Conservation (phyloP, 2,113 vertebrate species). For the Lucifuga dentata region DNA sequence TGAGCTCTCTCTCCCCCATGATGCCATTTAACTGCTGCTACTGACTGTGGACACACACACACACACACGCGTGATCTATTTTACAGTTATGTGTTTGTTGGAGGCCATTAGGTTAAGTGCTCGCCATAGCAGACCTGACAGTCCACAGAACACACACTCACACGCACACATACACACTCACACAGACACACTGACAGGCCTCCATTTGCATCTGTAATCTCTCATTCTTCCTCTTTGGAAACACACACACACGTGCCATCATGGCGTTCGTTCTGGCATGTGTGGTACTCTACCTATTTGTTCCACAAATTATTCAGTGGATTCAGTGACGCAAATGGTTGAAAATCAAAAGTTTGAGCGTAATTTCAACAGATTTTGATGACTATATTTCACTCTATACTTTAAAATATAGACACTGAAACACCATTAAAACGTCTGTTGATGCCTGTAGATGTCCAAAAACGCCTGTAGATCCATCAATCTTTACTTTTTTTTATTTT, state of each 20-base stretch:
- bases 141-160: slow-evolving; percentile 13
- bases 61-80: slow-evolving; percentile 35
- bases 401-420: no score
- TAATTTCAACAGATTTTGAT: no score
- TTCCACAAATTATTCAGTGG: slow-evolving; percentile 35
- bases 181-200: neutral
- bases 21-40: slow-evolving; percentile 57
- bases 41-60: slow-evolving; percentile 17
- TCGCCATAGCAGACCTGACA: slow-evolving; percentile 21
- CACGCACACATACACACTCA: slow-evolving; percentile 1
- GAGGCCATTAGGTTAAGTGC: slow-evolving; percentile 65
- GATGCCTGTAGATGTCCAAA: no score
- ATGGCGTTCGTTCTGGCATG: neutral
- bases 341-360: no score
- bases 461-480: no score
- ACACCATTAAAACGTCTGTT: no score
- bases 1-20: slow-evolving; percentile 8
- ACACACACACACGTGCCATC: neutral
- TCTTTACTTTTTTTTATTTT: no score
- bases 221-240: slow-evolving; percentile 4
- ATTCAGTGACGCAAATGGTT: slow-evolving; percentile 59
- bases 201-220: slow-evolving; percentile 27
- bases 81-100: slow-evolving; percentile 35
- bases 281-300: slow-evolving; percentile 14
- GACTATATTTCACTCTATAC: no score